Base-by-base conservation (phyloP, 1,140 invertebrate species). In the Araneus ventricosus region DNA sequence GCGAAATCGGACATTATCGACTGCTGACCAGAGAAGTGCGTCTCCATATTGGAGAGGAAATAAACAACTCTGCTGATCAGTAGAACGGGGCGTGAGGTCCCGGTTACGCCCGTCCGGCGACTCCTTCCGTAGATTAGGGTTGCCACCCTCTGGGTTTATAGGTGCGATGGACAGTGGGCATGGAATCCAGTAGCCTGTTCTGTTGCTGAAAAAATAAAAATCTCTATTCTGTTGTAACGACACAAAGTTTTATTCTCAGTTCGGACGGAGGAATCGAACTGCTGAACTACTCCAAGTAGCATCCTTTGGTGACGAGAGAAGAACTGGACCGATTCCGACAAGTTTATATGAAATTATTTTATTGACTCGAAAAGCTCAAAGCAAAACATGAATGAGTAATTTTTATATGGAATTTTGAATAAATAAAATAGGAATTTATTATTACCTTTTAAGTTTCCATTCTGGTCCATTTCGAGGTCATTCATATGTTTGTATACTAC, bases 1-100 rank as follows among this genome's bases (percentile, higher is more conserved):
- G 88, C 70, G 27, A 93, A 93, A 80, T 93, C 93, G n/a, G 93
- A 93, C 88, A 87, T 93, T 24, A 93, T 93, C 24, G 93, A 93
- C 84, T 93, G 93, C 88, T 93, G 86, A 88, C 85, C 84, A 79
- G 91, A 87, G 57, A 41, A 39, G 88, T 52, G 45, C 27, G 30
- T 34, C 45, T 90, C 88, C 88, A 92, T 80, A 92, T 92, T 88
- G 92, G 85, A 88, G 92, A 93, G 67, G 30, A 87, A 92, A 84
- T 70, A 59, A 90, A 39, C 39, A 80, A 89, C 67, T 82, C 75
- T 91, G 79, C 57, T 85, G 80, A 75, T 89, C 88, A 89, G 88
- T 75, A 59, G 88, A 89, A 37, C 45, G 88, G 88, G 88, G 88
- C 88, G 34, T 61, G 75, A 82, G 75, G 88, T 57, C 88, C 70